phyloP scores from a whole-genome alignment of 2,888 invertebrate genomes.

The Plagodis pulveraria region DNA sequence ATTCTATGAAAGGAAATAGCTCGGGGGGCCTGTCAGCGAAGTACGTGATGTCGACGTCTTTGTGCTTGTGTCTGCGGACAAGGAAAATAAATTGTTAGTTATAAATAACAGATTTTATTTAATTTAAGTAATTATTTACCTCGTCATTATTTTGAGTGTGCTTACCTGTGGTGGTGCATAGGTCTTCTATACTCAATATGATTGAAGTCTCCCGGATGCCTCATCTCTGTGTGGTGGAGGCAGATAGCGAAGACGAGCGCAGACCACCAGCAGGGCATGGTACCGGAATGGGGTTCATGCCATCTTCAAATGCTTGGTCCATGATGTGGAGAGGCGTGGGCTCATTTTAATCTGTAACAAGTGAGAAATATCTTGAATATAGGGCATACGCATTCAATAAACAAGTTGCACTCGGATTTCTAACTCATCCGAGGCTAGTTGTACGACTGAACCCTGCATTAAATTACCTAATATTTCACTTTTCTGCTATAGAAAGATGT shows the following conservation, averaged over 20 bases:
- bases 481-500: no score
- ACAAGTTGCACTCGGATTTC: no score
- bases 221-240: constrained; percentile 66
- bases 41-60: constrained; percentile 53
- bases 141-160: no score
- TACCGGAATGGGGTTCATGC: constrained; percentile 64
- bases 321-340: constrained; percentile 50
- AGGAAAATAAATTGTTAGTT: not conserved
- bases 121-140: not conserved
- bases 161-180: constrained; percentile 59
- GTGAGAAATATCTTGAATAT: constrained; percentile 5
- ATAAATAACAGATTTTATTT: no score
- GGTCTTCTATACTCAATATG: constrained; percentile 33
- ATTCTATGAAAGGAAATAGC: constrained; percentile 53
- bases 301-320: constrained; percentile 60
- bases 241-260: constrained; percentile 63
- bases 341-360: constrained; percentile 74
- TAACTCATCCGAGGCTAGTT: no score
- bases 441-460: no score
- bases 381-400: no score
- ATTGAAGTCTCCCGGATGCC: constrained; percentile 48
- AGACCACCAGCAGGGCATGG: constrained; percentile 73
- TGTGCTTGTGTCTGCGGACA: constrained; percentile 61
- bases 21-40: constrained; percentile 49
- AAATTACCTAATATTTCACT: no score